A percentile compares a stretch with the other conserved stretches of the same genome.
phyloP scores from a whole-genome alignment of 2,113 vertebrate species.

The Crotalus viridis region DNA sequence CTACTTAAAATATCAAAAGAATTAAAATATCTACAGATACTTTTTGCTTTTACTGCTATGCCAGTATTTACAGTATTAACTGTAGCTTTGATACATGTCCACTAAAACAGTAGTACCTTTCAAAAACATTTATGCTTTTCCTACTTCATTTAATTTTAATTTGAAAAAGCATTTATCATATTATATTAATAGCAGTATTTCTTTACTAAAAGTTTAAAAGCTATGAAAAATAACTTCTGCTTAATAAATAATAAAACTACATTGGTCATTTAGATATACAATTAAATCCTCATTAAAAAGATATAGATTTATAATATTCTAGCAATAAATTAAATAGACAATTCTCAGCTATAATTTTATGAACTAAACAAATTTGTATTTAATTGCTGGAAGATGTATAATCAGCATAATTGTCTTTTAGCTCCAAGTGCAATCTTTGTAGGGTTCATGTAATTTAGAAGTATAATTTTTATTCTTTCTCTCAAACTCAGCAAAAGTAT shows the following conservation, averaged over 20 bases:
- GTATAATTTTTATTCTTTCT: constrained; percentile 37
- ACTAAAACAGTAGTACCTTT: constrained; percentile 4
- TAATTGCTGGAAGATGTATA: constrained; percentile 49
- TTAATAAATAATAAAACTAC: constrained; percentile 55
- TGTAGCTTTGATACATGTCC: neutral
- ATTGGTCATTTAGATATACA: constrained; percentile 41
- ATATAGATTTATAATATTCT: constrained; percentile 34
- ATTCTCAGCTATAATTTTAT: constrained; percentile 43
- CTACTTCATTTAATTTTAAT: constrained; percentile 53
- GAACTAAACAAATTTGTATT: constrained; percentile 42
- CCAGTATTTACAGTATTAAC: neutral
- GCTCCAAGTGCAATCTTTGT: constrained; percentile 54
- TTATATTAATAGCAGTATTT: constrained; percentile 59
- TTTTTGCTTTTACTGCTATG: neutral
- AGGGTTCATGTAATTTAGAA: constrained; percentile 60
- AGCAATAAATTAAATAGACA: constrained; percentile 52
- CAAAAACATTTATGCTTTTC: constrained; percentile 6
- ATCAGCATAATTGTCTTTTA: constrained; percentile 57
- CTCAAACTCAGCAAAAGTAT: constrained; percentile 39
- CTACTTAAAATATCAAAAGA: neutral
- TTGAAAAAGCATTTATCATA: constrained; percentile 47
- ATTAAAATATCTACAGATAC: neutral
- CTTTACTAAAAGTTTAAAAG: constrained; percentile 48
- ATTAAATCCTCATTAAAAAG: constrained; percentile 29
- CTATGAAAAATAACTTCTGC: constrained; percentile 42